Percentiles rank a stretch among this genome's conserved stretches.
Evolutionary conservation across 92 coral and sea anemone genomes (phyloP).

Genomic region (Siderastrea radians): DNA sequence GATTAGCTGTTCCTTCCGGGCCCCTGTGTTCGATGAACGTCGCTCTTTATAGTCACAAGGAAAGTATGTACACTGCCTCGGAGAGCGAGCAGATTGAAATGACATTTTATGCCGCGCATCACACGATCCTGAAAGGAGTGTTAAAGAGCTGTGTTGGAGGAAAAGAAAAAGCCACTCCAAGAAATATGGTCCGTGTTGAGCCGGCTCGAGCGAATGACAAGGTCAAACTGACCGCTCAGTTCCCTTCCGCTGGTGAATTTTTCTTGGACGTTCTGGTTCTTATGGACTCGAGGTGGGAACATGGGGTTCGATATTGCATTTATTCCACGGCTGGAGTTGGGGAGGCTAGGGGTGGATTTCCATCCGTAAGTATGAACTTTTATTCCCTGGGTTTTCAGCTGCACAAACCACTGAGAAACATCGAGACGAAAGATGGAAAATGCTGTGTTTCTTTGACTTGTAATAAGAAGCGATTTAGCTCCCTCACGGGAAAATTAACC

Average conservation of each 20-base stretch:
- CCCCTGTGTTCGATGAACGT: constrained; percentile 59
- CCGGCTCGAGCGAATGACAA: constrained; percentile 52
- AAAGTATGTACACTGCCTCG: constrained; percentile 64
- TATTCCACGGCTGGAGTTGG: constrained; percentile 82
- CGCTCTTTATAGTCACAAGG: constrained; percentile 79
- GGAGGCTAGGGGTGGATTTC: constrained; percentile 85
- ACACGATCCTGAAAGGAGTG: constrained; percentile 70
- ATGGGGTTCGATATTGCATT: constrained; percentile 78
- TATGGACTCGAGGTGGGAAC: constrained; percentile 72
- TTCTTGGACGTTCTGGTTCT: constrained; percentile 65
- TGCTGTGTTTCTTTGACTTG: constrained; percentile 66
- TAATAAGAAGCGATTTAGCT: constrained; percentile 47
- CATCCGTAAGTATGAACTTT: constrained; percentile 63
- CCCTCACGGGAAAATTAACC: constrained; percentile 59
- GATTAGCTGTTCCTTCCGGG: constrained; percentile 79
- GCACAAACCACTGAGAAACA: constrained; percentile 75
- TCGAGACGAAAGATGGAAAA: constrained; percentile 73
- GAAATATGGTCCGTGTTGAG: constrained; percentile 76
- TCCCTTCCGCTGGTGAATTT: constrained; percentile 85
- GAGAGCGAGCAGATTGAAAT: constrained; percentile 73
- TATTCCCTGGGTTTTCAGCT: constrained; percentile 79
- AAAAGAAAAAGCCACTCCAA: constrained; percentile 40
- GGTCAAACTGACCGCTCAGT: constrained; percentile 66
- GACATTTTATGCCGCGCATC: constrained; percentile 59
- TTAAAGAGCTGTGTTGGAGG: constrained; percentile 64